Evolutionary conservation across 1,140 invertebrate genomes (phyloP).

Genomic region (Apis florea): DNA sequence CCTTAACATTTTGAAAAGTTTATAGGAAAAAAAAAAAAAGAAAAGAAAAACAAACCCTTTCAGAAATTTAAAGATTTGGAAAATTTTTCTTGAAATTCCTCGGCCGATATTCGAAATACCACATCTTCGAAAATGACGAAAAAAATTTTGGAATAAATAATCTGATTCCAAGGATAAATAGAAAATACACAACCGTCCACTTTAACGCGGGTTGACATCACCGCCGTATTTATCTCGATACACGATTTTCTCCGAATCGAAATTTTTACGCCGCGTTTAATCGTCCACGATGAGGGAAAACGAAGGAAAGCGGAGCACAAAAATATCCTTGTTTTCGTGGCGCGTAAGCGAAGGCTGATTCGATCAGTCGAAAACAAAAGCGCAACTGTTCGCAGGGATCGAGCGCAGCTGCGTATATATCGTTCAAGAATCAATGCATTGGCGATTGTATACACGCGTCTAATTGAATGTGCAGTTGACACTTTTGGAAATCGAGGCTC

Average conservation of each 20-base stretch:
- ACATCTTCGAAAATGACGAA: too few species aligned
- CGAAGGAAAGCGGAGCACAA: not conserved
- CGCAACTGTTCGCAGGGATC: slow-evolving; percentile 13
- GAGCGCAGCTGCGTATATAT: not conserved
- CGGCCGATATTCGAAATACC: too few species aligned
- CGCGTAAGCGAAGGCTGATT: not conserved
- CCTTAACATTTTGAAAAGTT: too few species aligned
- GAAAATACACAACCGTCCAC: not conserved
- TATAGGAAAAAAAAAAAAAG: too few species aligned
- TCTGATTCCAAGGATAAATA: not conserved
- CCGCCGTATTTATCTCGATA: not conserved
- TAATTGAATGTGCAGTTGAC: slow-evolving; percentile 45
- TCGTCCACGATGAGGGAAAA: not conserved
- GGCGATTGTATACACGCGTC: slow-evolving; percentile 11
- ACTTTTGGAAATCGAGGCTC: slow-evolving; percentile 35
- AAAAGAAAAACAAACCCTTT: too few species aligned
- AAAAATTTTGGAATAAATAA: too few species aligned
- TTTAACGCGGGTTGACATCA: not conserved
- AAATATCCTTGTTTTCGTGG: slow-evolving; percentile 23
- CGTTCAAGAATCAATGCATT: slow-evolving; percentile 2
- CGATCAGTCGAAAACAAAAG: slow-evolving; percentile 24
- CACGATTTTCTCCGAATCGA: not conserved
- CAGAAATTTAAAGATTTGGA: too few species aligned
- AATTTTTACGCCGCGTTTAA: not conserved
- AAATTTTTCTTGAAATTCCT: too few species aligned